These are phyloP conservation scores for Drosophila pseudotakahashii DNA, from an alignment of 2,888 invertebrate species.

Conservation along the genomic window DNA sequence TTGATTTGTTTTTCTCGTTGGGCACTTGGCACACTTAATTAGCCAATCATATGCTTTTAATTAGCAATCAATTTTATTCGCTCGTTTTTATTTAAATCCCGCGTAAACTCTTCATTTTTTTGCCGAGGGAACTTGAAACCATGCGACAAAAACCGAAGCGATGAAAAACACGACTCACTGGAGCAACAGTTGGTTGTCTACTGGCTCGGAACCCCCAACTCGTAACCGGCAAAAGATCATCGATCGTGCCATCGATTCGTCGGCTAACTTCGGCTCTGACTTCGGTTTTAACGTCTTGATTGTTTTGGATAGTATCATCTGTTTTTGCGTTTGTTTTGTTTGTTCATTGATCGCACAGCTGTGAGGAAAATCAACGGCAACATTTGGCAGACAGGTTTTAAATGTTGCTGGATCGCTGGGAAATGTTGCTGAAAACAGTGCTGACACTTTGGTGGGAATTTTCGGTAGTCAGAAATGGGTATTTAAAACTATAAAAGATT, in stretches of 20 bases:
- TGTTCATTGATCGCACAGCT: slow-evolving; percentile 41
- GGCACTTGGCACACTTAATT: slow-evolving; percentile 41
- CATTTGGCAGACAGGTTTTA: slow-evolving; percentile 31
- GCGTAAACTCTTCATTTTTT: slow-evolving; percentile 8
- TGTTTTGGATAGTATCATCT: slow-evolving; percentile 50
- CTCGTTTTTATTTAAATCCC: slow-evolving; percentile 1
- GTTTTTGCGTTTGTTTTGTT: slow-evolving; percentile 33
- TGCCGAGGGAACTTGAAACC: not conserved
- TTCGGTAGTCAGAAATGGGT: no score
- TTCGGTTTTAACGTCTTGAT: slow-evolving; percentile 1
- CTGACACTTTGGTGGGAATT: slow-evolving; percentile 2
- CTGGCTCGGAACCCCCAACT: slow-evolving; percentile 49
- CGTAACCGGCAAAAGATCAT: slow-evolving; percentile 36
- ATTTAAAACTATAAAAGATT: no score
- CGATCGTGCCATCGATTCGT: slow-evolving; percentile 47
- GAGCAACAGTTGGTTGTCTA: slow-evolving; percentile 78
- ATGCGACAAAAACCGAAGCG: not conserved
- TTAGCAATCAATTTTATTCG: slow-evolving; percentile 47
- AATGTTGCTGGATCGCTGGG: slow-evolving; percentile 53
- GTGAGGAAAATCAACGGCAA: slow-evolving; percentile 14
- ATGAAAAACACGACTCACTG: slow-evolving; percentile 34
- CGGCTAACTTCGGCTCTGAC: slow-evolving; percentile 37
- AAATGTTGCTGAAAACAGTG: slow-evolving; percentile 38
- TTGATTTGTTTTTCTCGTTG: slow-evolving; percentile 34
- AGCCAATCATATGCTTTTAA: slow-evolving; percentile 52